Conservation (phyloP, 2,797 vertebrate species). For the Iguana delicatissima region DNA sequence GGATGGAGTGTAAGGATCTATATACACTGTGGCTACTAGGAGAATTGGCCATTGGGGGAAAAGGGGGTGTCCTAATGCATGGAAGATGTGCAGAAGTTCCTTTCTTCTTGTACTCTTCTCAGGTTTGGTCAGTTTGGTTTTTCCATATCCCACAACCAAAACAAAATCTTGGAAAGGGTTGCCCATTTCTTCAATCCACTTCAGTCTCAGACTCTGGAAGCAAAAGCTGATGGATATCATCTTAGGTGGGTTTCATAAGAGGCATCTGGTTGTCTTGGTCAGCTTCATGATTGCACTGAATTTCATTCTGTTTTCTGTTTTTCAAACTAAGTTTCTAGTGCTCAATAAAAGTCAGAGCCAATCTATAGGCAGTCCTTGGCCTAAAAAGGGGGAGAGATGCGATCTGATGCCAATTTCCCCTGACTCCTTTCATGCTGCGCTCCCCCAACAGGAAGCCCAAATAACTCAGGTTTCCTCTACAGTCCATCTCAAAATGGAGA, state of each 20-base stretch:
- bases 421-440: no score
- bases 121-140: not conserved
- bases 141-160: not conserved
- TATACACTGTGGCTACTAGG: not conserved
- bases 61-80: accelerated
- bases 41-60: not conserved
- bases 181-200: not conserved
- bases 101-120: conserved; percentile 12
- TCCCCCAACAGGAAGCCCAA: no score
- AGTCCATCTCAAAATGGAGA: no score
- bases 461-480: no score
- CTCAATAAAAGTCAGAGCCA: no score
- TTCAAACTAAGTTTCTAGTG: not conserved
- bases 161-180: not conserved
- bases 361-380: not conserved
- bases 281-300: no score
- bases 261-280: not conserved
- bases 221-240: not conserved
- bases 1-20: conserved; percentile 17
- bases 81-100: conserved; percentile 48
- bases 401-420: no score
- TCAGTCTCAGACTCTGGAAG: not conserved
- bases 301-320: not conserved
- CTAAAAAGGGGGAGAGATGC: not conserved
- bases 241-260: not conserved